These are phyloP conservation scores for Etia nguti DNA, from an alignment of 2,113 vertebrate species.

Conservation along the genomic window DNA sequence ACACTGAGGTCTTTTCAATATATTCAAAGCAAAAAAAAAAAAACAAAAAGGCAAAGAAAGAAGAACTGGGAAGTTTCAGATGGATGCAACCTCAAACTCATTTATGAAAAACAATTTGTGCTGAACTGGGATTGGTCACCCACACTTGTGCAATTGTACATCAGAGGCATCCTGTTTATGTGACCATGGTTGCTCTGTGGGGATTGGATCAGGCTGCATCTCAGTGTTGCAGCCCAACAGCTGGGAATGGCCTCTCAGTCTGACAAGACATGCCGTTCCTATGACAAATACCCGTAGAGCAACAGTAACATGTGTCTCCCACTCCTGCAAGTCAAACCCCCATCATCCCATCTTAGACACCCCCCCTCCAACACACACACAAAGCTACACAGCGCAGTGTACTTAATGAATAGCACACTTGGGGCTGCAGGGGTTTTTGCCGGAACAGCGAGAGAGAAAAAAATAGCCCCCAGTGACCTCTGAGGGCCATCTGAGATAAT, in stretches of 20 bases:
- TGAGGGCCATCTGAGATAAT: conserved; percentile 84
- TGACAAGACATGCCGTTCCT: conserved; percentile 92
- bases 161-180: conserved; percentile 89
- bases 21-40: not conserved
- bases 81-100: not conserved
- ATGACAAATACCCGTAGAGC: conserved; percentile 84
- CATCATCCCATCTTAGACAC: not conserved
- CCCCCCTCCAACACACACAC: conserved; percentile 2
- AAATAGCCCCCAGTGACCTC: conserved; percentile 70
- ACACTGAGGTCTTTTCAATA: not conserved
- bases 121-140: conserved; percentile 74
- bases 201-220: conserved; percentile 78
- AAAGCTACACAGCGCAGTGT: conserved; percentile 59
- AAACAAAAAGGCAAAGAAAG: not conserved
- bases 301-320: conserved; percentile 84
- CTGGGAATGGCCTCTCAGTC: conserved; percentile 80
- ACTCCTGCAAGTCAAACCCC: conserved; percentile 10
- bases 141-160: conserved; percentile 79
- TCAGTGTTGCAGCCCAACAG: conserved; percentile 82
- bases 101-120: conserved; percentile 44
- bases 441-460: conserved; percentile 34
- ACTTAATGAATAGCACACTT: conserved; percentile 80
- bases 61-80: not conserved
- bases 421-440: conserved; percentile 60
- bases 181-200: conserved; percentile 68